These are phyloP conservation scores for Chrysolina americana DNA, from an alignment of 2,888 invertebrate genomes.

Conservation along the genomic window DNA sequence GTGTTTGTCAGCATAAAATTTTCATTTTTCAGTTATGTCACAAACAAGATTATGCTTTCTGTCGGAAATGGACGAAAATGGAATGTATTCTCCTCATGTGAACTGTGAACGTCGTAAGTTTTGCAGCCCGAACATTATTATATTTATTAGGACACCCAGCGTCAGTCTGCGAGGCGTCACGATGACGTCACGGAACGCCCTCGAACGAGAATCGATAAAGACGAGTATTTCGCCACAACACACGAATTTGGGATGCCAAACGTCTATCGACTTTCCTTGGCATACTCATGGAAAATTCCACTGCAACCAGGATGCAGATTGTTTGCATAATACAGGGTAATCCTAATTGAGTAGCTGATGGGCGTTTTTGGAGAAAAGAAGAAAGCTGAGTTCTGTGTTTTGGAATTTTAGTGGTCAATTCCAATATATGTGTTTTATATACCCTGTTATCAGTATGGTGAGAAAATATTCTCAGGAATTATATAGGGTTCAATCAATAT, in stretches of 20 bases:
- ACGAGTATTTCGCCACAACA: not conserved
- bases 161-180: slow-evolving; percentile 41
- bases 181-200: slow-evolving; percentile 47
- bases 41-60: no score
- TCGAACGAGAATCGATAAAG: slow-evolving; percentile 13
- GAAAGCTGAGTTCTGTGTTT: no score
- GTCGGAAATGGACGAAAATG: no score
- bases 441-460: no score
- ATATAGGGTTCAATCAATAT: no score
- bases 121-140: not conserved
- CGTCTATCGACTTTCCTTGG: not conserved
- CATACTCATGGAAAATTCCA: slow-evolving; percentile 17
- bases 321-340: not conserved
- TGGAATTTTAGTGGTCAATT: no score
- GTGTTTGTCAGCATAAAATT: no score
- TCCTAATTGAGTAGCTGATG: no score
- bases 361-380: no score
- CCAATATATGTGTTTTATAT: no score
- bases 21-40: no score
- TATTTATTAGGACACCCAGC: not conserved
- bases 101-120: not conserved
- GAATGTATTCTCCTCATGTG: not conserved
- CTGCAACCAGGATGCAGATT: not conserved
- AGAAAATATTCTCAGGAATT: no score
- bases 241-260: not conserved